Conservation (phyloP, 2,113 vertebrate genomes). For the Pluvialis apricaria region DNA sequence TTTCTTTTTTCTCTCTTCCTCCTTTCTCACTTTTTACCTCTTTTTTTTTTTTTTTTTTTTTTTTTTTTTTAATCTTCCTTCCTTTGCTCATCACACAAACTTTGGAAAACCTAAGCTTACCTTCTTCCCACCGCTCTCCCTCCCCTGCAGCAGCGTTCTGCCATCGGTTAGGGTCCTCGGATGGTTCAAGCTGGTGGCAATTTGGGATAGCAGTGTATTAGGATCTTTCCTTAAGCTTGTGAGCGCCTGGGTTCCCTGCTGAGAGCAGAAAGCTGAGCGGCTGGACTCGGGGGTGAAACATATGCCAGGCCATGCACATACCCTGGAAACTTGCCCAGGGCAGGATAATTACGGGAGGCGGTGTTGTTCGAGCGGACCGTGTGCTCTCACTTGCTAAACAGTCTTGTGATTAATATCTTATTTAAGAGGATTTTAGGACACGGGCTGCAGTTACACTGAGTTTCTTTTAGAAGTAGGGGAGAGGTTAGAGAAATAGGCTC, state of each 20-base stretch:
- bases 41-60: not conserved
- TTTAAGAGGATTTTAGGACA: constrained; percentile 48
- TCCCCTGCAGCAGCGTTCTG: not conserved
- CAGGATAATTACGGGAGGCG: not conserved
- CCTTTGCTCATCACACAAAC: not conserved
- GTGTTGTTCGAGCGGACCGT: rapidly evolving
- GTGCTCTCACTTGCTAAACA: not conserved
- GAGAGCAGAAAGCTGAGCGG: not conserved
- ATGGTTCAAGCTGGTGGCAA: not conserved
- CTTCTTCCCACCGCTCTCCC: not conserved
- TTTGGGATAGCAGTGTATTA: not conserved
- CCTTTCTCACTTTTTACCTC: not conserved
- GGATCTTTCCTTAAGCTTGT: not conserved
- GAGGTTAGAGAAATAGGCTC: not conserved
- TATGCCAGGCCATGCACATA: not conserved
- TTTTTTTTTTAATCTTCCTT: rapidly evolving
- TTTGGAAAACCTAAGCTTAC: not conserved
- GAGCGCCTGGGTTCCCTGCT: not conserved
- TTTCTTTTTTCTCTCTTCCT: not conserved
- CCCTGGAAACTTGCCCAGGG: constrained; percentile 21
- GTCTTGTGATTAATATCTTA: constrained; percentile 45
- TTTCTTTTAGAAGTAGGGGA: constrained; percentile 3
- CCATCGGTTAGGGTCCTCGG: not conserved
- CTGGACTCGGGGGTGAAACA: not conserved
- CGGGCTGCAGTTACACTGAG: not conserved